A percentile compares a stretch with the other conserved stretches of the same genome.
These are phyloP conservation scores for Vesta saturnalis DNA, from an alignment of 2,888 invertebrate species.

Conservation along the genomic window DNA sequence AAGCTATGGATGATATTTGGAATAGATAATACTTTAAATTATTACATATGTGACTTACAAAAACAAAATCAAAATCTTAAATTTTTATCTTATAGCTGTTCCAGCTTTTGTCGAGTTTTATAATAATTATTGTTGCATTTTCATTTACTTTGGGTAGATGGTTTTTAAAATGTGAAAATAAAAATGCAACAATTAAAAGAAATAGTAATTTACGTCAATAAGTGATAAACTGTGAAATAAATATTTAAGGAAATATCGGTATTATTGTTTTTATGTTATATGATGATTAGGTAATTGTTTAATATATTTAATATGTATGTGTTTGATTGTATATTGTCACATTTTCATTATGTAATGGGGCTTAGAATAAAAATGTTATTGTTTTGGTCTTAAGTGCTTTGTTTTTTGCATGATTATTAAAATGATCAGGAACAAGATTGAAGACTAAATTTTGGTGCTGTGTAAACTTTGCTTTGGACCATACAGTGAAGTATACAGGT, in stretches of 20 bases:
- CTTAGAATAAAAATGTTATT: background rate
- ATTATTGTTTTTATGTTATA: conserved; percentile 6
- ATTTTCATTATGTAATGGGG: background rate
- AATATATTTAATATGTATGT: background rate
- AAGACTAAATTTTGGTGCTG: no score
- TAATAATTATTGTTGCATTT: background rate
- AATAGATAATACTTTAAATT: conserved; percentile 64
- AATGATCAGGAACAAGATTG: no score
- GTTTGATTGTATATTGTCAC: background rate
- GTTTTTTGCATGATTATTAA: no score
- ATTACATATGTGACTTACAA: conserved; percentile 13
- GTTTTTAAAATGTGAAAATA: background rate
- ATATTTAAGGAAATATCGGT: background rate
- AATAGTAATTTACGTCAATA: background rate
- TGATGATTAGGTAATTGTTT: background rate
- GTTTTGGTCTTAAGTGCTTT: background rate
- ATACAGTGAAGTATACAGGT: no score
- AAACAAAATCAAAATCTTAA: background rate
- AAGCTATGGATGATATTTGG: conserved; percentile 88
- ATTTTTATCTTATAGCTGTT: background rate
- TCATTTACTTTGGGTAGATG: background rate
- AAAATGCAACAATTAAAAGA: background rate
- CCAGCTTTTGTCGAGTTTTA: no score
- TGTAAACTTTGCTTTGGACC: no score
- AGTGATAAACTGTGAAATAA: conserved; percentile 11